These are phyloP conservation scores for Acipenser oxyrinchus DNA, from an alignment of 2,797 vertebrate species.

Conservation along the genomic window DNA sequence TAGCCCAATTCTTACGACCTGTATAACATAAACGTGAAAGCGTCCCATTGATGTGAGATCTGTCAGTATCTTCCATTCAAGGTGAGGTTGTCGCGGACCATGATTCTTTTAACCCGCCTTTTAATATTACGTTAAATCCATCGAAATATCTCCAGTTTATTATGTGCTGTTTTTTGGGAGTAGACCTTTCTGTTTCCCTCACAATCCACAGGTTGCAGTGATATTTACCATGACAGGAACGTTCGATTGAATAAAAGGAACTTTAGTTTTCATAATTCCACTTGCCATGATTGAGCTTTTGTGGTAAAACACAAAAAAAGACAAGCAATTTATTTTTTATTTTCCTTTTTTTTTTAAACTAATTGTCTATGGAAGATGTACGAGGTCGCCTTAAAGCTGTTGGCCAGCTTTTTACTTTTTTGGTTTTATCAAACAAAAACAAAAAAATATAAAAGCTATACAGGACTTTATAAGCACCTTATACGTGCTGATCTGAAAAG, in stretches of 20 bases:
- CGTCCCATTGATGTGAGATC: too few relatives aligned
- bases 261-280: constrained; percentile 51
- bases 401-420: constrained; percentile 71
- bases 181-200: constrained; percentile 52
- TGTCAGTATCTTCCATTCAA: too few relatives aligned
- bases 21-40: constrained; percentile 47
- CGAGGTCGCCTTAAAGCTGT: constrained; percentile 88
- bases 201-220: constrained; percentile 35
- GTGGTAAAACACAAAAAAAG: constrained; percentile 20
- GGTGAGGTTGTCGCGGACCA: too few relatives aligned
- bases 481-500: constrained; percentile 56
- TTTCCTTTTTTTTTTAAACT: constrained; percentile 29
- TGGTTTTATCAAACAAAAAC: constrained; percentile 11
- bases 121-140: constrained; percentile 41
- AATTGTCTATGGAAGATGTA: constrained; percentile 68
- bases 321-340: background rate
- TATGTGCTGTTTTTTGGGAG: constrained; percentile 48
- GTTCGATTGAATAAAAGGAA: constrained; percentile 14
- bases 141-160: constrained; percentile 64
- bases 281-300: constrained; percentile 57
- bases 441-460: constrained; percentile 54
- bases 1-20: constrained; percentile 75
- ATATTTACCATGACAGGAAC: constrained; percentile 38
- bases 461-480: constrained; percentile 75
- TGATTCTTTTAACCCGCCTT: too few relatives aligned